Percentiles rank a stretch among this genome's conserved stretches.
These are phyloP conservation scores for Hyperoplus immaculatus DNA, from an alignment of 2,797 vertebrate species.

Conservation along the genomic window DNA sequence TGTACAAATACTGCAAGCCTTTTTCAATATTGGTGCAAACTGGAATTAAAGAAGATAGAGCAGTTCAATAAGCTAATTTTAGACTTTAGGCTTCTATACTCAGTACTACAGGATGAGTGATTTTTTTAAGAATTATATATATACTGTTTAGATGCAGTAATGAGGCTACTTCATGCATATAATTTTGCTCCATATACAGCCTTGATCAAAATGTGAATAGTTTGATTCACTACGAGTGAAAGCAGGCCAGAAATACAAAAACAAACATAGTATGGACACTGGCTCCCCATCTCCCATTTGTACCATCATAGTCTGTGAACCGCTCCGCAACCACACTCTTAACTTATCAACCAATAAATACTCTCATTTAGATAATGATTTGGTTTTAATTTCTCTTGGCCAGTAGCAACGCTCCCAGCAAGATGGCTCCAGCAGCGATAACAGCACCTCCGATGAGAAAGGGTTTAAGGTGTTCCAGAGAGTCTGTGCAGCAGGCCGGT, in stretches of 20 bases:
- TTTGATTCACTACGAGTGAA: slow-evolving; percentile 70
- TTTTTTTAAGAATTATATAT: slow-evolving; percentile 41
- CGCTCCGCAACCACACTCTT: slow-evolving; percentile 59
- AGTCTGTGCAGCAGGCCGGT: slow-evolving; percentile 81
- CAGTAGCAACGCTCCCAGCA: slow-evolving; percentile 85
- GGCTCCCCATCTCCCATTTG: slow-evolving; percentile 67
- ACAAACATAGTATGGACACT: slow-evolving; percentile 64
- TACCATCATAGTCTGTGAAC: slow-evolving; percentile 78
- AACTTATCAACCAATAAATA: slow-evolving; percentile 62
- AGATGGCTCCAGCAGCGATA: slow-evolving; percentile 84
- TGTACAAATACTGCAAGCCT: slow-evolving; percentile 61
- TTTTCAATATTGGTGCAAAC: slow-evolving; percentile 63
- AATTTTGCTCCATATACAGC: slow-evolving; percentile 66
- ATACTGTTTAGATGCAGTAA: slow-evolving; percentile 57
- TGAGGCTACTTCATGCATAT: slow-evolving; percentile 77
- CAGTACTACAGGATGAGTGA: slow-evolving; percentile 28
- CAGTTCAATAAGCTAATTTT: slow-evolving; percentile 49
- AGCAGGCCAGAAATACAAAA: slow-evolving; percentile 58
- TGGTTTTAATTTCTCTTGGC: slow-evolving; percentile 85
- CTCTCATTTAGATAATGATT: slow-evolving; percentile 53
- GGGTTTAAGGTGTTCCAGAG: slow-evolving; percentile 87
- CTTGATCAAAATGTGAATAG: slow-evolving; percentile 57
- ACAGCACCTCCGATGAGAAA: slow-evolving; percentile 86
- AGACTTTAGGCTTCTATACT: slow-evolving; percentile 47
- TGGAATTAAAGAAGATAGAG: slow-evolving; percentile 61